Percentiles rank a stretch among this genome's conserved stretches.
phyloP scores from a whole-genome alignment of 2,888 invertebrate species.

The Euplexia lucipara region DNA sequence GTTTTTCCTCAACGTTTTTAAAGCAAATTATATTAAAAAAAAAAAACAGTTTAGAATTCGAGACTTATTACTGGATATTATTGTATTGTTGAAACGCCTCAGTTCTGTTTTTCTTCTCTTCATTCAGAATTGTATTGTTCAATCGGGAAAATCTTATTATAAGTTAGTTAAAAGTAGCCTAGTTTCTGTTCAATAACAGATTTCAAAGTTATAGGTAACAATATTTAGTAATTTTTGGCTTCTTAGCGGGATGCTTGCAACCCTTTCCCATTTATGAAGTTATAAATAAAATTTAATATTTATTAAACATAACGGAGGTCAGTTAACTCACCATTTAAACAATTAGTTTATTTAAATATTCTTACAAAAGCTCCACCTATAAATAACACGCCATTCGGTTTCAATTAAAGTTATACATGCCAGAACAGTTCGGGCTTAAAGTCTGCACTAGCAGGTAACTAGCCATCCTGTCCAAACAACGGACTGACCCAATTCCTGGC shows the following conservation, averaged over 20 bases:
- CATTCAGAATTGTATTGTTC: not conserved
- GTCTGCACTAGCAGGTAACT: conserved; percentile 25
- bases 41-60: no score
- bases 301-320: no score
- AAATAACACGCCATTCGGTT: conserved; percentile 34
- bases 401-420: conserved; percentile 50
- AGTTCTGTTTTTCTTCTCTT: not conserved
- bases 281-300: no score
- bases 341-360: conserved; percentile 23
- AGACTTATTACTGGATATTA: no score
- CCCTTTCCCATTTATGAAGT: not conserved
- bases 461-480: conserved; percentile 45
- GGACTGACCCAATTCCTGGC: conserved; percentile 25
- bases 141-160: not conserved
- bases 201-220: not conserved
- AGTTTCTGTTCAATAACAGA: not conserved
- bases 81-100: not conserved
- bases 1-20: no score
- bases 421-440: conserved; percentile 1
- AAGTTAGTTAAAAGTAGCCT: not conserved
- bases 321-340: not conserved
- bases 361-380: conserved; percentile 11
- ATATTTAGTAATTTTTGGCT: no score
- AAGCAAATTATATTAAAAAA: no score
- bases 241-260: not conserved